Evolutionary conservation across 1,140 invertebrate genomes (phyloP).

Genomic region (Gonatopus flavifemur): DNA sequence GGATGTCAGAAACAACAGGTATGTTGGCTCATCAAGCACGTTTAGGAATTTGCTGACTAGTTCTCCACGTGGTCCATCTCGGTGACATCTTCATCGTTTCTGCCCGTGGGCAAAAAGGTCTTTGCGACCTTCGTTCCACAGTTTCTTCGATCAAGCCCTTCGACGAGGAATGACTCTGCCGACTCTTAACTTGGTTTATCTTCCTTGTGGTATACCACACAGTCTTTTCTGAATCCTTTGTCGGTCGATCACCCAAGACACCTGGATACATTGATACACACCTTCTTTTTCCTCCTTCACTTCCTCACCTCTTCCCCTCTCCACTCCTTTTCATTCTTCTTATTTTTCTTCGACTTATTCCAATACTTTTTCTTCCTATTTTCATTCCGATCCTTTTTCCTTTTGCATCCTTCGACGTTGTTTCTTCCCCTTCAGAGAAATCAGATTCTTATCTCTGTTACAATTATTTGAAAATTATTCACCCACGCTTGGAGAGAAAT

Average conservation of each 20-base stretch:
- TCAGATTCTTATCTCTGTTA: too few relatives aligned
- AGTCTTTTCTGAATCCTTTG: constrained; percentile 16
- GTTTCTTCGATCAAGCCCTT: constrained; percentile 3
- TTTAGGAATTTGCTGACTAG: constrained; percentile 32
- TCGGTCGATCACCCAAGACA: constrained; percentile 22
- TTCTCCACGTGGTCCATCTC: constrained; percentile 11
- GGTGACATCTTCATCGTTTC: constrained; percentile 48
- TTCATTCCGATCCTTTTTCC: not conserved
- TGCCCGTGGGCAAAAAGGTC: constrained; percentile 14
- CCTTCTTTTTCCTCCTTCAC: constrained; percentile 17
- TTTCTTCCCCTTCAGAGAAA: too few relatives aligned
- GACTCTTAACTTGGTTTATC: too few relatives aligned
- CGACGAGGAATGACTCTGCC: constrained; percentile 19
- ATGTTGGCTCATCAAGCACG: too few relatives aligned
- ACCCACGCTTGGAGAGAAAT: too few relatives aligned
- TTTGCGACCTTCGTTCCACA: constrained; percentile 9
- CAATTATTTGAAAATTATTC: too few relatives aligned
- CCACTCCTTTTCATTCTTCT: not conserved
- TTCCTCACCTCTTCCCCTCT: constrained; percentile 2
- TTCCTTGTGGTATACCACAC: too few relatives aligned
- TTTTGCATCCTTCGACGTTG: constrained; percentile 5
- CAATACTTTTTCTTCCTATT: not conserved
- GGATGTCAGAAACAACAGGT: too few relatives aligned
- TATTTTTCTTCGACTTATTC: not conserved
- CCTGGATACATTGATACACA: constrained; percentile 20